These are phyloP conservation scores for Philaethria dido DNA, from an alignment of 2,888 invertebrate species.

Conservation along the genomic window DNA sequence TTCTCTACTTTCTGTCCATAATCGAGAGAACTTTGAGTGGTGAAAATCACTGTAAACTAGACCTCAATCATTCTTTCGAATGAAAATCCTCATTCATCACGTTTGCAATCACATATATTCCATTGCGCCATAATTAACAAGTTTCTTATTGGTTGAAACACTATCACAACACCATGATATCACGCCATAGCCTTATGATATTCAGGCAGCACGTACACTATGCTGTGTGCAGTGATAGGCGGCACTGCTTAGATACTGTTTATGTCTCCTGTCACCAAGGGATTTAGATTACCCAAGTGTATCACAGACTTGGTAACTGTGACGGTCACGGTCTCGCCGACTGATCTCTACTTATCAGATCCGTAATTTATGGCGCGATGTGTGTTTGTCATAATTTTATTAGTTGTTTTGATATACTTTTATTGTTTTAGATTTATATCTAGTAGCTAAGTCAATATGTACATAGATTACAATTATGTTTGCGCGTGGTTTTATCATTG, in stretches of 20 bases:
- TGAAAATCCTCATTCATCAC: no score
- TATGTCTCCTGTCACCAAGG: constrained; percentile 12
- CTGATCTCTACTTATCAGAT: constrained; percentile 13
- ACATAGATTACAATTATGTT: no score
- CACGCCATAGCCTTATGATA: constrained; percentile 13
- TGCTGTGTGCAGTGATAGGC: background rate
- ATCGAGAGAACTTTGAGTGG: no score
- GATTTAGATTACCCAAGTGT: constrained; percentile 11
- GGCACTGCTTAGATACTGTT: constrained; percentile 6
- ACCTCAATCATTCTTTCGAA: no score
- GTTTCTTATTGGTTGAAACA: background rate
- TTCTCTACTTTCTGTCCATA: no score
- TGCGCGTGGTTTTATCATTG: no score
- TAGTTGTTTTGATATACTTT: constrained; percentile 14
- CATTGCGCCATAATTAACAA: no score
- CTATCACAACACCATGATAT: background rate
- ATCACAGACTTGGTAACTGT: background rate
- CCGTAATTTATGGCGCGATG: background rate
- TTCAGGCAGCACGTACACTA: background rate
- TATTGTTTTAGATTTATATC: constrained; percentile 6
- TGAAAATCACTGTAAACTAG: no score
- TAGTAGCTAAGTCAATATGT: constrained; percentile 1
- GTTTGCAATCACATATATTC: no score
- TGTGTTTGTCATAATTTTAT: constrained; percentile 14
- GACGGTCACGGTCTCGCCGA: constrained; percentile 13